Evolutionary conservation across 2,888 invertebrate genomes (phyloP), one percentile per base, ranked within the genome.

Genomic region (Lamproptera curius): DNA sequence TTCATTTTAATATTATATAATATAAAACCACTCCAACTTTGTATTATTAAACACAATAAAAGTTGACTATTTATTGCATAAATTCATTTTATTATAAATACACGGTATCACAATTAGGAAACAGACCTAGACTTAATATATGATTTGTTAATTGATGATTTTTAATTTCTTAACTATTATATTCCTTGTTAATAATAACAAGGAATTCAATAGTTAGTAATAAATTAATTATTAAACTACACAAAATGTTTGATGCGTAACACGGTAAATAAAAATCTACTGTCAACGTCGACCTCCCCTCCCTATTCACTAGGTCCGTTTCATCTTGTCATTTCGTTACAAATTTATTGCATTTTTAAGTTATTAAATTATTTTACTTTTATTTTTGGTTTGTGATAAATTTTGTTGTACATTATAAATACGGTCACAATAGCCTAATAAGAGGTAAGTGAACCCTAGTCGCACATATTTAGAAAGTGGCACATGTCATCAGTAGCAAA

Each of bases 291-390:
- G 62, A 58, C 51, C 58, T 58, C 61, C 59, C 56, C 59, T 62
- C 63, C 59, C 58, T 58, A 57, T 55, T 59, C 63, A 58, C 57
- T 63, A 62, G 66, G 72, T 67, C 73, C 70, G 68, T 74, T 67
- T 77, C 72, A 75, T 77, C 73, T 73, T 76, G 73, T 79, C 81
- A 74, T 65, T 73, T 69, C 70, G 66, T 51, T 58, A 54, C 48
- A 46, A 58, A 73, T 62, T 68, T 71, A 67, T 31, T 31, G 63
- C 66, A 70, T 75, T 74, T 72, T 62, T 74, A 69, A 67, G 66
- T 75, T 73, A 66, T 61, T 71, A 75, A 81, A 77, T 79, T 81
- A 66, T 76, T 80, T 81, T 78, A 63, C 65, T 80, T 80, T 31
- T 68, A 44, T 73, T 81, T 76, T 73, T 65, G 57, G 46, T 75